These are phyloP conservation scores for Drosophila dives DNA, from an alignment of 2,888 invertebrate genomes.

Conservation along the genomic window DNA sequence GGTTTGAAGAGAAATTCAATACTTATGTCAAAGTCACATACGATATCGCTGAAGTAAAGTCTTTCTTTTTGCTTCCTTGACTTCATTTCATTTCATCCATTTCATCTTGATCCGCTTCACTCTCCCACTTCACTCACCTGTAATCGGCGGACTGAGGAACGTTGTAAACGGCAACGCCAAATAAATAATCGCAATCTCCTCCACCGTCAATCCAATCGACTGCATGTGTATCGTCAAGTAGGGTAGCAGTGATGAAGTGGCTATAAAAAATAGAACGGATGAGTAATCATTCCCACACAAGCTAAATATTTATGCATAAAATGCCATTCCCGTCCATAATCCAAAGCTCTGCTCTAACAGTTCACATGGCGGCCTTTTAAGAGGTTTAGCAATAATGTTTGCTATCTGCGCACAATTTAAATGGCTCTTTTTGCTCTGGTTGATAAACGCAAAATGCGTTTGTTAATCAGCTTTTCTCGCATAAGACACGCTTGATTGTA, in stretches of 20 bases:
- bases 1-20: neutral
- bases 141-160: slow-evolving; percentile 93
- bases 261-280: slow-evolving; percentile 85
- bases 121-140: slow-evolving; percentile 86
- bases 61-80: neutral
- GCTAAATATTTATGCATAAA: neutral
- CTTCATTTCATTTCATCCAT: too few species aligned
- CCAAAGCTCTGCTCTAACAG: neutral
- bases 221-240: slow-evolving; percentile 96
- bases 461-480: neutral
- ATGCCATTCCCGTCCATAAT: neutral
- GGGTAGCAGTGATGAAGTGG: slow-evolving; percentile 93
- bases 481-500: neutral
- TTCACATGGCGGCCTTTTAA: slow-evolving; percentile 1
- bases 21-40: neutral
- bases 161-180: slow-evolving; percentile 94
- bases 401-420: neutral
- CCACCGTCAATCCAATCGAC: slow-evolving; percentile 92
- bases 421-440: neutral
- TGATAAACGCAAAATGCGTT: neutral
- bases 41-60: neutral
- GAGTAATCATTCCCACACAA: neutral
- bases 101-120: neutral
- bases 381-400: neutral
- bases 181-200: slow-evolving; percentile 95